phyloP scores from a whole-genome alignment of 1,140 invertebrate genomes.

The Drosophila auraria region DNA sequence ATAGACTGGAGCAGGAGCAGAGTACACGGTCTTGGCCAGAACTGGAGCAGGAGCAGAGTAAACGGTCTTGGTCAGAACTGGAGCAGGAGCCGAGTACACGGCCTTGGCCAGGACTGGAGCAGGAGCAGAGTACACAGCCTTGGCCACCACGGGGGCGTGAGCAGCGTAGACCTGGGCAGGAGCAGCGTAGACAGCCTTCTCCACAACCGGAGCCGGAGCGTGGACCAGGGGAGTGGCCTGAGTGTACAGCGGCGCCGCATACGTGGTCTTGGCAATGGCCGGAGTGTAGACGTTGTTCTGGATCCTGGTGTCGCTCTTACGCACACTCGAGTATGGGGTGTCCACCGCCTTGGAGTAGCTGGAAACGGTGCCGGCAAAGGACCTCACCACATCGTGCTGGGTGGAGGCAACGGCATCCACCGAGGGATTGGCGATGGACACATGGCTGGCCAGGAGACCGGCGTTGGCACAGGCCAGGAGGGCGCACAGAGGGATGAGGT shows the following conservation, averaged over 20 bases:
- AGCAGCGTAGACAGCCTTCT: conserved; percentile 52
- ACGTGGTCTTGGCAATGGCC: conserved; percentile 65
- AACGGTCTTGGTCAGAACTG: conserved; percentile 23
- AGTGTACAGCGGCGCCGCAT: conserved; percentile 69
- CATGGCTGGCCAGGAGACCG: conserved; percentile 65
- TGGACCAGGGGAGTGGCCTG: conserved; percentile 76
- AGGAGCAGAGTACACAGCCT: conserved; percentile 49
- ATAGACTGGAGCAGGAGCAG: conserved; percentile 86
- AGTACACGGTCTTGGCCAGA: conserved; percentile 84
- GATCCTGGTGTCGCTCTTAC: conserved; percentile 87
- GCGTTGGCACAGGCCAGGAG: conserved; percentile 85
- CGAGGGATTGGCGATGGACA: conserved; percentile 82
- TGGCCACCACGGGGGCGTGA: conserved; percentile 7
- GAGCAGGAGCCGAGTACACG: conserved; percentile 85
- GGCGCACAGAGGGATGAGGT: conserved; percentile 84
- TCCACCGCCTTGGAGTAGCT: conserved; percentile 88
- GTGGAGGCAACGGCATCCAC: conserved; percentile 86
- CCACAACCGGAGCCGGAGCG: conserved; percentile 67
- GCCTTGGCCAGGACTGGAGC: conserved; percentile 40
- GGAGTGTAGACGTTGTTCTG: conserved; percentile 84
- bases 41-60: conserved; percentile 33
- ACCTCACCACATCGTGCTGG: conserved; percentile 87
- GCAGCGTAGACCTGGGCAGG: background rate
- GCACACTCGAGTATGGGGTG: conserved; percentile 88
- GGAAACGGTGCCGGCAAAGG: conserved; percentile 87